Conservation (phyloP, 64 coral and sea anemone genomes). For the Actinia equina region DNA sequence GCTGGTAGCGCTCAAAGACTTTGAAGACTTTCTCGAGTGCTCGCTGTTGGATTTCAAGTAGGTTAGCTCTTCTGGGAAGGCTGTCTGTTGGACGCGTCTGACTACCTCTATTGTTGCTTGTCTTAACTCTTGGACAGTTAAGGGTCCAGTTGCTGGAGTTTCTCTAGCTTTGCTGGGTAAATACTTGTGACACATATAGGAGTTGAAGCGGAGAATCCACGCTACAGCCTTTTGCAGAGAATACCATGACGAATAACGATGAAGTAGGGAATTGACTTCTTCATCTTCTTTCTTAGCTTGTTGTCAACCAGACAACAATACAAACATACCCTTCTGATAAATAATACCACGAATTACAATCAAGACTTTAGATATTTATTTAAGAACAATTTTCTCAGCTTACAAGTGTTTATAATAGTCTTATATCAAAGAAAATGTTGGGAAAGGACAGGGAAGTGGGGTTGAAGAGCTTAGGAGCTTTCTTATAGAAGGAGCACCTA, state of each 20-base stretch:
- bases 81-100: background rate
- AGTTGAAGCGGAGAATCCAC: background rate
- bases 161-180: background rate
- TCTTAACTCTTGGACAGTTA: background rate
- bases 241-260: slow-evolving; percentile 6
- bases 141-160: background rate
- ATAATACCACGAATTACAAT: too few relatives aligned
- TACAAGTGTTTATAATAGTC: too few relatives aligned
- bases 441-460: too few relatives aligned
- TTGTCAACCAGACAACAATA: too few relatives aligned
- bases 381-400: too few relatives aligned
- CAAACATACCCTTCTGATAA: too few relatives aligned
- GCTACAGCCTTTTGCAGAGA: background rate
- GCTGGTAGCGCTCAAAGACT: background rate
- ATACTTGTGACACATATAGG: background rate
- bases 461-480: too few relatives aligned
- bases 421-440: too few relatives aligned
- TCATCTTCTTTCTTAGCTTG: background rate
- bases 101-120: background rate
- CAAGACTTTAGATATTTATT: too few relatives aligned
- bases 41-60: background rate
- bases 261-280: background rate
- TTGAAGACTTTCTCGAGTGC: background rate
- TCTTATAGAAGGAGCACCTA: too few relatives aligned
- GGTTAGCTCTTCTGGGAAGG: background rate